phyloP scores from a whole-genome alignment of 2,113 vertebrate genomes.

The Anhinga anhinga region DNA sequence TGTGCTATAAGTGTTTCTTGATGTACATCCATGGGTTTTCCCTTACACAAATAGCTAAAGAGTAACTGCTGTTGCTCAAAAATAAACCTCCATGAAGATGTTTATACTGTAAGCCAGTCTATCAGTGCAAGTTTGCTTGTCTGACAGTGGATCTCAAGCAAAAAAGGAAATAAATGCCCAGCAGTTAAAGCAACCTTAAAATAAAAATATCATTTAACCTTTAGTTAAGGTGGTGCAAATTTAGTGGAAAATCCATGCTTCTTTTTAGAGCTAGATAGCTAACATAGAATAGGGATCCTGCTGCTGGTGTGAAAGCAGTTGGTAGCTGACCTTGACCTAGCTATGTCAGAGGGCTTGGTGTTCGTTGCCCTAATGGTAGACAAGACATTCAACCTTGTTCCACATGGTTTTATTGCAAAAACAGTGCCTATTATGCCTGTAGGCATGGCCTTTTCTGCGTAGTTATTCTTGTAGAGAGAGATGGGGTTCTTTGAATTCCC shows the following conservation, averaged over 20 bases:
- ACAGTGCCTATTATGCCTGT: background rate
- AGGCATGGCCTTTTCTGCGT: rapidly evolving
- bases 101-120: background rate
- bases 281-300: background rate
- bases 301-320: background rate
- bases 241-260: rapidly evolving
- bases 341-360: rapidly evolving
- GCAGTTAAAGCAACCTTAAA: background rate
- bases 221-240: background rate
- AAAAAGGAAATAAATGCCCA: background rate
- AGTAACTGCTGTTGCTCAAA: background rate
- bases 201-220: background rate
- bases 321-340: background rate
- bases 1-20: background rate
- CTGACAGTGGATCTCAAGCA: background rate
- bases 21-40: background rate
- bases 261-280: background rate
- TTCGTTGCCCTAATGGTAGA: background rate
- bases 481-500: background rate
- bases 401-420: background rate
- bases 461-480: background rate
- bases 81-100: background rate
- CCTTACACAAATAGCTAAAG: background rate
- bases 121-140: background rate
- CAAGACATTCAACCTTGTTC: background rate